Percentiles rank a stretch among this genome's conserved stretches.
phyloP scores from a whole-genome alignment of 1,140 invertebrate genomes.

The Aporrectodea caliginosa region DNA sequence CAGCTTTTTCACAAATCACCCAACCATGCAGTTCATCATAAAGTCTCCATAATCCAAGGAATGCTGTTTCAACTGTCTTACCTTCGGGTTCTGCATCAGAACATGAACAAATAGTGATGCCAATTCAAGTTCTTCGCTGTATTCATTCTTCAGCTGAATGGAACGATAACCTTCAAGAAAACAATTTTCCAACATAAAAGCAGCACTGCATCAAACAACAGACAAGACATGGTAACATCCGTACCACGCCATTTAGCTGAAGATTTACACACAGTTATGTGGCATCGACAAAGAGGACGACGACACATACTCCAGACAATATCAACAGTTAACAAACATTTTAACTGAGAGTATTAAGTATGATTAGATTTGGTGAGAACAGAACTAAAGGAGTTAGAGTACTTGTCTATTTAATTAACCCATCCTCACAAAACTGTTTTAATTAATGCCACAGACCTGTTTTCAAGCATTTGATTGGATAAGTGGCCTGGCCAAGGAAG shows the following conservation, averaged over 20 bases:
- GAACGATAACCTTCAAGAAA: constrained; percentile 90
- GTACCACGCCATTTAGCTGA: too few species aligned
- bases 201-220: too few species aligned
- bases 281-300: neutral
- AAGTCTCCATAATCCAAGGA: neutral
- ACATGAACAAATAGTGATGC: constrained; percentile 84
- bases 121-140: constrained; percentile 87
- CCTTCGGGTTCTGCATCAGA: constrained; percentile 60
- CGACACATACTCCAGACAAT: neutral
- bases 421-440: constrained; percentile 32
- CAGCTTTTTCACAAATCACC: neutral
- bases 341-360: too few species aligned
- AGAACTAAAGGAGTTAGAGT: too few species aligned
- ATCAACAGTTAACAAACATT: too few species aligned
- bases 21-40: neutral
- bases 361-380: too few species aligned
- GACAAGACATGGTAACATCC: too few species aligned
- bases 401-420: neutral
- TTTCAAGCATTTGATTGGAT: constrained; percentile 64
- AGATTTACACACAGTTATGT: neutral
- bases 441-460: constrained; percentile 55
- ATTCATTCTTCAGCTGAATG: constrained; percentile 83
- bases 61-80: constrained; percentile 27
- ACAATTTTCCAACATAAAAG: too few species aligned
- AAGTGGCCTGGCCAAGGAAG: constrained; percentile 94